phyloP scores from a whole-genome alignment of 2,888 invertebrate genomes.

The Dorcus hopei region DNA sequence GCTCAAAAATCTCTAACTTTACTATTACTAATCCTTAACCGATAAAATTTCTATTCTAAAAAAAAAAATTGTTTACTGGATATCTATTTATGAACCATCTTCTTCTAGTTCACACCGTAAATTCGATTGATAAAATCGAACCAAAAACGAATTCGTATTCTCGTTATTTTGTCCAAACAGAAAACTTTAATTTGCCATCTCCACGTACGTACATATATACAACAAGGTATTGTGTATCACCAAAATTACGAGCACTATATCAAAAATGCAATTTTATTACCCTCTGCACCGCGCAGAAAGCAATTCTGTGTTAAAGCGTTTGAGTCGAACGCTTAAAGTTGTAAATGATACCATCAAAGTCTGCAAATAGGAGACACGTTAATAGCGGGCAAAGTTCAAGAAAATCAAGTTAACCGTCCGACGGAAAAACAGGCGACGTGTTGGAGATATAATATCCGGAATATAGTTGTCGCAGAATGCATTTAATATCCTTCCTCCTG shows the following conservation, averaged over 20 bases:
- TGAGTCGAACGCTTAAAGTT: constrained; percentile 8
- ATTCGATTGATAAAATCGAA: no score
- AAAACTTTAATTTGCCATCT: constrained; percentile 29
- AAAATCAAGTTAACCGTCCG: constrained; percentile 1
- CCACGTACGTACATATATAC: constrained; percentile 4
- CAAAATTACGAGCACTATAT: constrained; percentile 20
- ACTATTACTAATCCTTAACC: no score
- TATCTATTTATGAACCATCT: no score
- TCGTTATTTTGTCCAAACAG: neutral
- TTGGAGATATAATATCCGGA: neutral
- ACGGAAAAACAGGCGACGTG: constrained; percentile 1
- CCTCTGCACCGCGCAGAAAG: constrained; percentile 4
- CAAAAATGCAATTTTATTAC: constrained; percentile 16
- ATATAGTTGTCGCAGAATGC: neutral
- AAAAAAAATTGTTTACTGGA: no score
- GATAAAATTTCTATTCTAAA: no score
- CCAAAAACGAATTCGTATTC: no score
- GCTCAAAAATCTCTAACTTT: neutral
- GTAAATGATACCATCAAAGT: constrained; percentile 11
- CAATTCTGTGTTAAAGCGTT: constrained; percentile 8
- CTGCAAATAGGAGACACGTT: constrained; percentile 5
- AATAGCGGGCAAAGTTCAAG: constrained; percentile 3
- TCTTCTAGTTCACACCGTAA: no score
- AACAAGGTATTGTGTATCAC: constrained; percentile 23
- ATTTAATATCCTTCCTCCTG: neutral